These are phyloP conservation scores for Diplazon laetatorius DNA, from an alignment of 2,888 invertebrate genomes.

Conservation along the genomic window DNA sequence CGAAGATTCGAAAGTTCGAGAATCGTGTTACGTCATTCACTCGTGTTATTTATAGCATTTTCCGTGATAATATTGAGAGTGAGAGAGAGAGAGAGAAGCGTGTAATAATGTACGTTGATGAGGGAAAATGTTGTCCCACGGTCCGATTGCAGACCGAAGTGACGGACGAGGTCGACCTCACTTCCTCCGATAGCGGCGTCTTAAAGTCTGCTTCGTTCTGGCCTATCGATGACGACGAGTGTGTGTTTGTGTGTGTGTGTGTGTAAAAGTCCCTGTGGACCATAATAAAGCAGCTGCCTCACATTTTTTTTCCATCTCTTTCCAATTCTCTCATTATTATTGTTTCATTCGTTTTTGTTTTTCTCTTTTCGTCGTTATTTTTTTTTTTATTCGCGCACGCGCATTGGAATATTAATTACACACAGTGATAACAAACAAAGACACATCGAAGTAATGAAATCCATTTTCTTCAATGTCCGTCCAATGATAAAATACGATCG, in stretches of 20 bases:
- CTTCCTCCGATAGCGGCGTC: slow-evolving; percentile 82
- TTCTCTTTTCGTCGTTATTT: too few species aligned
- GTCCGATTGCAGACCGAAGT: slow-evolving; percentile 63
- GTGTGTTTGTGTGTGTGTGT: too few species aligned
- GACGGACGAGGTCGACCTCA: slow-evolving; percentile 79
- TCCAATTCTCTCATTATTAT: slow-evolving; percentile 49
- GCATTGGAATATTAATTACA: slow-evolving; percentile 78
- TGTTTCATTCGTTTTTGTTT: not conserved
- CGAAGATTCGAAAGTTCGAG: slow-evolving; percentile 33
- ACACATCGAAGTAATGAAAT: not conserved
- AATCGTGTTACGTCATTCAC: not conserved
- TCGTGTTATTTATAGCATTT: slow-evolving; percentile 64
- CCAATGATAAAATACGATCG: slow-evolving; percentile 30
- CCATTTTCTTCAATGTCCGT: not conserved
- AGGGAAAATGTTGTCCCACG: slow-evolving; percentile 71
- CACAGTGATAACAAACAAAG: slow-evolving; percentile 64
- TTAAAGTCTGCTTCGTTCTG: slow-evolving; percentile 73
- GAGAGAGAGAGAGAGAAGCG: too few species aligned
- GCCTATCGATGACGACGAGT: slow-evolving; percentile 27
- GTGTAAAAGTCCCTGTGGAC: too few species aligned
- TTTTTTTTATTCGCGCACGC: slow-evolving; percentile 60
- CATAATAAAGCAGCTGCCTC: too few species aligned
- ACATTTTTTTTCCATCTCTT: slow-evolving; percentile 45
- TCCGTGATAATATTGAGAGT: slow-evolving; percentile 64
- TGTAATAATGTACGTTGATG: slow-evolving; percentile 9